Base-by-base conservation (phyloP, 2,797 vertebrate genomes). In the Lithobates pipiens region DNA sequence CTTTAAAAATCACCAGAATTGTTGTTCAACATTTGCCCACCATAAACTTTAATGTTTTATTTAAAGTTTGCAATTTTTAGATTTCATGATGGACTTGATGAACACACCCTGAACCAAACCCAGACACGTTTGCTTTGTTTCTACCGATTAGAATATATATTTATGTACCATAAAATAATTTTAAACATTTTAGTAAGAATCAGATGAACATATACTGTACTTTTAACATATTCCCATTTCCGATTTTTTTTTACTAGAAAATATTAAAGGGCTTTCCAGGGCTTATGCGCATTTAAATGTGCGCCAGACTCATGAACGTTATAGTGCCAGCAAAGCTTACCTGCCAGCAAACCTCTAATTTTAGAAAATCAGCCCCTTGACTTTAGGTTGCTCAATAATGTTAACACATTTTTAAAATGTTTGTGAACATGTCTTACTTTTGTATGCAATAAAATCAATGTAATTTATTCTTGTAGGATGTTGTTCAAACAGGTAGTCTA, bases 381-480 rank as follows among this genome's bases (percentile, higher is more conserved):
- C 50, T 65, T 34, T 67, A 42, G 29, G 50, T 71, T 82, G 50
- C 85, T 39, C 54, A 82, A 73, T 74, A 82, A 86, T 86, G 85
- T 82, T 86, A 86, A 86, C 80, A 86, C 76, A 46, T 21, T 67
- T 36, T 78, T 86, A 73, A 83, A 69, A 82, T 78, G 75, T 50
- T 77, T 76, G 80, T 68, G 74, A 77, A 72, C 85, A 86, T 83
- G 85, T 83, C 77, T 83, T 83, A 73, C 80, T 77, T 82, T 78
- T 86, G 75, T 82, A 74, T 68, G 68, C 39, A 83, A 82, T 78
- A 82, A 82, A 78, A 77, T 61, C 27, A 73, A 73, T 63, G 67
- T 82, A 74, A 86, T 86, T 68, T 86, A 83, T 83, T 83, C 75
- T 86, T 86, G 85, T 86, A 63, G 13, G 67, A 67, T 39, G 68